These are phyloP conservation scores for Todus mexicanus DNA, from an alignment of 2,797 vertebrate species.

Conservation along the genomic window DNA sequence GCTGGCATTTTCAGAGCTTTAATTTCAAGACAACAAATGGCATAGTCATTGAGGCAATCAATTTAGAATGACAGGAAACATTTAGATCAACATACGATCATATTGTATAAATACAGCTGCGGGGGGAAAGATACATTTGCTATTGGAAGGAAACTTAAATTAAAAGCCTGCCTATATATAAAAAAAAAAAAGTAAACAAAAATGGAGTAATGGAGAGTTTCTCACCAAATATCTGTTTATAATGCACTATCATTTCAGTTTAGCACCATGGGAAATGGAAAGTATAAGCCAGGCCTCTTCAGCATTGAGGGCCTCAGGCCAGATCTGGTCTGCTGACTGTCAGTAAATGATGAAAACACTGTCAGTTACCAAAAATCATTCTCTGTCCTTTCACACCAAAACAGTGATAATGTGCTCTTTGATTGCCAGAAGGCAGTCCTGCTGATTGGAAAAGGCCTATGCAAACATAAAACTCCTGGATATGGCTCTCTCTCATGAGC, in stretches of 20 bases:
- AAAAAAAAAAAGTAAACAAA: neutral
- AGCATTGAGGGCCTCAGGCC: neutral
- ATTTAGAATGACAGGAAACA: neutral
- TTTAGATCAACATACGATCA: neutral
- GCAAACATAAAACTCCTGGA: too few relatives aligned
- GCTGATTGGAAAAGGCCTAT: neutral
- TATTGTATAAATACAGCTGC: neutral
- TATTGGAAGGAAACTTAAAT: neutral
- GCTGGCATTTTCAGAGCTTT: constrained; percentile 14
- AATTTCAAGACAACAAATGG: neutral
- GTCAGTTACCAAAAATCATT: neutral
- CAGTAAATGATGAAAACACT: neutral
- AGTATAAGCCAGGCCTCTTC: neutral
- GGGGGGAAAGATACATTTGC: neutral
- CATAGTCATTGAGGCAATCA: neutral
- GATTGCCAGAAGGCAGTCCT: neutral
- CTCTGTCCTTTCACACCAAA: neutral
- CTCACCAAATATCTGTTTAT: neutral
- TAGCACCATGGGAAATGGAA: neutral
- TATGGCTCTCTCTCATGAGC: rapidly evolving
- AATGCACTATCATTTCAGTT: neutral
- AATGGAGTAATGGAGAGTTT: neutral
- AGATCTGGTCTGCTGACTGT: neutral
- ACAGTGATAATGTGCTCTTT: neutral
- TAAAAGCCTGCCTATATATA: neutral